phyloP scores from a whole-genome alignment of 2,113 vertebrate genomes.

The Rhineura floridana region DNA sequence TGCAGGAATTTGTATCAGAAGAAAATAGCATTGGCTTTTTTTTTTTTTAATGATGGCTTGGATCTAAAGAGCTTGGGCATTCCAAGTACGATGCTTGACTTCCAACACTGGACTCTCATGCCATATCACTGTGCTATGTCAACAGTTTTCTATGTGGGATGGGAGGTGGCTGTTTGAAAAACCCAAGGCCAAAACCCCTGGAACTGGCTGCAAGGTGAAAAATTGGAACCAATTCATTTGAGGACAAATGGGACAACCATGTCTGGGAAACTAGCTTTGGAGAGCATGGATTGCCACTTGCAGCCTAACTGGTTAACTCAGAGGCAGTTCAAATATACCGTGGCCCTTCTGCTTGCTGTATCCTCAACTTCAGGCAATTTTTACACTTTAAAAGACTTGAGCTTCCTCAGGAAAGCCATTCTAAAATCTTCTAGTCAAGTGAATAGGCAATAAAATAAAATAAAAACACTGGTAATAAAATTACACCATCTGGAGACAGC shows the following conservation, averaged over 20 bases:
- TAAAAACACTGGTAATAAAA: slow-evolving; percentile 63
- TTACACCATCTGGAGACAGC: slow-evolving; percentile 57
- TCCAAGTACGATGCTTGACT: not conserved
- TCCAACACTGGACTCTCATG: not conserved
- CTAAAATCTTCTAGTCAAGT: slow-evolving; percentile 45
- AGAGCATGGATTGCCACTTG: slow-evolving; percentile 16
- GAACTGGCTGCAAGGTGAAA: not conserved
- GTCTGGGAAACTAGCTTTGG: slow-evolving; percentile 14
- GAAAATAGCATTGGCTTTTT: not conserved
- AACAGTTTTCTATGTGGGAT: not conserved
- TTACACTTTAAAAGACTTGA: slow-evolving; percentile 29
- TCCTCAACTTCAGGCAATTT: slow-evolving; percentile 24
- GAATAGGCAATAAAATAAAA: no score
- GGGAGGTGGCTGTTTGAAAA: not conserved
- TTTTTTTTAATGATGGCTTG: not conserved
- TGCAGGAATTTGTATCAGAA: not conserved
- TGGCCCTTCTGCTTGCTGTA: slow-evolving; percentile 24
- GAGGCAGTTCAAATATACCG: slow-evolving; percentile 47
- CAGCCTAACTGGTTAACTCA: slow-evolving; percentile 27
- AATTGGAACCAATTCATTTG: not conserved
- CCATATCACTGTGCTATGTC: not conserved
- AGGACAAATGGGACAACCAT: slow-evolving; percentile 2
- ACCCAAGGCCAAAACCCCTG: slow-evolving; percentile 2
- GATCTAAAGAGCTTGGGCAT: not conserved
- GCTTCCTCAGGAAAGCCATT: slow-evolving; percentile 37